These are phyloP conservation scores for Molossus alvarezi DNA, from an alignment of 2,797 vertebrate genomes.

Conservation along the genomic window DNA sequence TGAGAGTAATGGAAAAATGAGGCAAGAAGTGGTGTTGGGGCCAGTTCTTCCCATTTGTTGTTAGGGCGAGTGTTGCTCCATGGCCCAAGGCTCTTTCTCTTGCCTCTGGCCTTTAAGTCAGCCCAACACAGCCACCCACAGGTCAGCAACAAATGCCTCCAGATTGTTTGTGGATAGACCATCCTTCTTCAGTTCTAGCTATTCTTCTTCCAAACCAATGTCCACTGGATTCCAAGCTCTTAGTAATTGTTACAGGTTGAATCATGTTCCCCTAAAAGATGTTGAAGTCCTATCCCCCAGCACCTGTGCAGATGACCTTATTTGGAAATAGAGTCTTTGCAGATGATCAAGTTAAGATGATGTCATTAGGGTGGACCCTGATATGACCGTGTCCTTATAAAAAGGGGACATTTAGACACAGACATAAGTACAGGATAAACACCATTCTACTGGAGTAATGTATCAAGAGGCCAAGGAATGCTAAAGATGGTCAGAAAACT, in stretches of 20 bases:
- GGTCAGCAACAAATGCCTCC: not conserved
- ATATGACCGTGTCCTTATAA: not conserved
- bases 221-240: not conserved
- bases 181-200: conserved; percentile 14
- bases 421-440: not conserved
- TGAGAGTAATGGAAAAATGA: not conserved
- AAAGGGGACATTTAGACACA: not conserved
- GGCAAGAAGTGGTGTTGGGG: not conserved
- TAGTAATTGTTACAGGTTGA: not conserved
- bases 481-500: not conserved
- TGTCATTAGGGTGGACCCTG: not conserved
- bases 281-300: not conserved
- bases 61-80: not conserved
- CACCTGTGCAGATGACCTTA: not conserved
- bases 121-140: not conserved
- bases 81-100: not conserved
- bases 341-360: not conserved
- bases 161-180: not conserved
- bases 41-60: not conserved
- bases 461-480: not conserved
- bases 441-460: not conserved
- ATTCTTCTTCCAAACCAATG: not conserved
- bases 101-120: not conserved
- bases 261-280: not conserved
- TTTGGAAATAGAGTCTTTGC: not conserved